Conservation (phyloP, 53 echinoderm and acorn worm species). For the Astropecten irregularis region DNA sequence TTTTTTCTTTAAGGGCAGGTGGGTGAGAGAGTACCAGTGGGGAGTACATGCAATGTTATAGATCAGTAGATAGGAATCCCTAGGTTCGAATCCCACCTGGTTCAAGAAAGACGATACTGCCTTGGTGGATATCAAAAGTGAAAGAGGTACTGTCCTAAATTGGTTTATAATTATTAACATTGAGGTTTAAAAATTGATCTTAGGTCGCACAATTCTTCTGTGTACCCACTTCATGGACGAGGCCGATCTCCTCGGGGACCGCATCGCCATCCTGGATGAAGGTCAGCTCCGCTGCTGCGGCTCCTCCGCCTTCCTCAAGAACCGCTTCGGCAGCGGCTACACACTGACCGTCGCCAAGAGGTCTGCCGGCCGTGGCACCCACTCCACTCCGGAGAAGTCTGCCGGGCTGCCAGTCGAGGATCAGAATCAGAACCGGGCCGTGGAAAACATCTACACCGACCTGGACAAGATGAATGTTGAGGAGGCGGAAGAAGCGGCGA, state of each 20-base stretch:
- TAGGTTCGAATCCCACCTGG: no score
- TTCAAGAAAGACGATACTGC: no score
- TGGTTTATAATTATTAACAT: no score
- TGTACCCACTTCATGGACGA: slow-evolving; percentile 99
- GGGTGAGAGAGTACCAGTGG: no score
- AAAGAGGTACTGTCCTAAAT: no score
- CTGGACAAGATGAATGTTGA: background rate
- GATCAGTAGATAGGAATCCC: no score
- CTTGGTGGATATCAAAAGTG: no score
- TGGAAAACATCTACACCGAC: slow-evolving; percentile 38
- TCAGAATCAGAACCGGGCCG: background rate
- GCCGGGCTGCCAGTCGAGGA: background rate
- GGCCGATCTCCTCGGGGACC: slow-evolving; percentile 91
- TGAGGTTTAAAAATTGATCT: no score
- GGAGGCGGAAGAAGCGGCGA: background rate
- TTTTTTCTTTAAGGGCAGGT: no score
- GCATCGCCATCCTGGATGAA: slow-evolving; percentile 85
- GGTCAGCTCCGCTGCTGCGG: slow-evolving; percentile 92
- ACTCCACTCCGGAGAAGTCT: slow-evolving; percentile 41
- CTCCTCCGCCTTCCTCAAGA: slow-evolving; percentile 82
- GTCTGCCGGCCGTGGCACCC: slow-evolving; percentile 49
- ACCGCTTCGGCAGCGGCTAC: slow-evolving; percentile 73
- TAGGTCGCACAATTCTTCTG: slow-evolving; percentile 89
- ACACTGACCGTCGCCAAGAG: slow-evolving; percentile 78
- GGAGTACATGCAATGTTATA: no score